A percentile compares a stretch with the other conserved stretches of the same genome.
Evolutionary conservation across 53 echinoderm and acorn worm genomes (phyloP).

Genomic region (Henricia sp.): DNA sequence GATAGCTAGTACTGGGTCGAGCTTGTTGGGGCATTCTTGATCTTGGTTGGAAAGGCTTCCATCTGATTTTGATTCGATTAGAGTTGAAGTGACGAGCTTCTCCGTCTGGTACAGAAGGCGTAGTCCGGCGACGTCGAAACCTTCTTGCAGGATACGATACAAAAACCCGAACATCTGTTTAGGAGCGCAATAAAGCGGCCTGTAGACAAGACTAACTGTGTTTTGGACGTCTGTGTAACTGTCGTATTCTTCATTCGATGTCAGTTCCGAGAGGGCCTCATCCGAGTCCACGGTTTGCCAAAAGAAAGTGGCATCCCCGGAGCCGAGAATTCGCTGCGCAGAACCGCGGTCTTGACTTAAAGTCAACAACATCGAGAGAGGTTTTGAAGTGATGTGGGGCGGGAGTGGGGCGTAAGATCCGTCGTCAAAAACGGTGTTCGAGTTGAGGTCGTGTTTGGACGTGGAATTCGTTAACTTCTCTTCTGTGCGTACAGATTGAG

Average conservation of each 20-base stretch:
- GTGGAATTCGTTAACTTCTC: conserved; percentile 58
- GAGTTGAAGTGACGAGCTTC: conserved; percentile 40
- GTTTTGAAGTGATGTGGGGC: conserved; percentile 80
- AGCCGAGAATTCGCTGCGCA: conserved; percentile 67
- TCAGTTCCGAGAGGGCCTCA: conserved; percentile 59
- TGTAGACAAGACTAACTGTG: conserved; percentile 87
- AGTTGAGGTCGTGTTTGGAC: conserved; percentile 28
- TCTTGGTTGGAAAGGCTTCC: conserved; percentile 2
- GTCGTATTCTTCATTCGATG: conserved; percentile 64
- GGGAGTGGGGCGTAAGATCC: conserved; percentile 85
- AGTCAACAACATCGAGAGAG: conserved; percentile 76
- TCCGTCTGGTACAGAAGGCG: conserved; percentile 78
- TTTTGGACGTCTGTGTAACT: conserved; percentile 78
- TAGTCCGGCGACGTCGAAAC: conserved; percentile 80
- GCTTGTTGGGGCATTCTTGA: conserved; percentile 42
- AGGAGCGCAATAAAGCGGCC: conserved; percentile 71
- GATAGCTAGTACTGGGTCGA: conserved; percentile 72
- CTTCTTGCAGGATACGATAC: conserved; percentile 83
- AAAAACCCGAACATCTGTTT: conserved; percentile 75
- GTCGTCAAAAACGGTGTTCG: conserved; percentile 70
- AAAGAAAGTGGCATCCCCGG: conserved; percentile 76
- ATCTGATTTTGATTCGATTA: neutral
- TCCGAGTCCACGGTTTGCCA: conserved; percentile 91
- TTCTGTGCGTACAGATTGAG: conserved; percentile 58
- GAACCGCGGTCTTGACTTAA: conserved; percentile 60